A percentile compares a stretch with the other conserved stretches of the same genome.
Conservation (phyloP, 2,797 vertebrate species). For the Pantherophis vulpinus region DNA sequence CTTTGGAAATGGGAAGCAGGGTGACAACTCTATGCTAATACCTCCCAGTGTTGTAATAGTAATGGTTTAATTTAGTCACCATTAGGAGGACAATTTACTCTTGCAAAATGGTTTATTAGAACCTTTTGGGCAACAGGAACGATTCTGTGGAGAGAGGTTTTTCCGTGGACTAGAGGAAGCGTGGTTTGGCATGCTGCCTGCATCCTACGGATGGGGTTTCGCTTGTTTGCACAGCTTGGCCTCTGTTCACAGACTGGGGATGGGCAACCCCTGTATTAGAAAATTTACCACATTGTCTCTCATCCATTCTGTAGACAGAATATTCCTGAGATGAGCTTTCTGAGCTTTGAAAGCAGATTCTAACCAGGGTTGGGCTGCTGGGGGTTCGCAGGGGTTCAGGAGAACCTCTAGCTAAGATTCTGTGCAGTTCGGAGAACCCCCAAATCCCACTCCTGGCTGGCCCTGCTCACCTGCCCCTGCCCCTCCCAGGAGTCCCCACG, state of each 20-base stretch:
- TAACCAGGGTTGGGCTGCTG: background rate
- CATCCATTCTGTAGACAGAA: background rate
- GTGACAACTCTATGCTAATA: background rate
- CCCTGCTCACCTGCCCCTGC: fast-evolving
- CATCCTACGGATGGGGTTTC: no score
- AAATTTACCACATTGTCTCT: background rate
- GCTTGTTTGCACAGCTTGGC: no score
- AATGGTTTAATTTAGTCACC: background rate
- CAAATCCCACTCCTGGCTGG: no score
- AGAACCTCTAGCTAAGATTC: no score
- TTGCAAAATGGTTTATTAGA: background rate
- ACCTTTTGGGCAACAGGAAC: background rate
- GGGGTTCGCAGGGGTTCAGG: no score
- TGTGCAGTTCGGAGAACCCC: no score
- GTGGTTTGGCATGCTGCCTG: no score
- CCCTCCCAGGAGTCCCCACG: no score
- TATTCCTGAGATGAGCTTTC: background rate
- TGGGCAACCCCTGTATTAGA: background rate
- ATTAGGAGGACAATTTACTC: background rate
- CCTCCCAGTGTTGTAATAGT: background rate
- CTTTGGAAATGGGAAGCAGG: background rate
- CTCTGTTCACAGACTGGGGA: no score
- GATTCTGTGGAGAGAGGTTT: no score
- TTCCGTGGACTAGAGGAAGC: no score
- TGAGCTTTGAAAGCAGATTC: background rate